Evolutionary conservation across 2,113 vertebrate species (phyloP).

Genomic region (Archocentrus centrarchus): DNA sequence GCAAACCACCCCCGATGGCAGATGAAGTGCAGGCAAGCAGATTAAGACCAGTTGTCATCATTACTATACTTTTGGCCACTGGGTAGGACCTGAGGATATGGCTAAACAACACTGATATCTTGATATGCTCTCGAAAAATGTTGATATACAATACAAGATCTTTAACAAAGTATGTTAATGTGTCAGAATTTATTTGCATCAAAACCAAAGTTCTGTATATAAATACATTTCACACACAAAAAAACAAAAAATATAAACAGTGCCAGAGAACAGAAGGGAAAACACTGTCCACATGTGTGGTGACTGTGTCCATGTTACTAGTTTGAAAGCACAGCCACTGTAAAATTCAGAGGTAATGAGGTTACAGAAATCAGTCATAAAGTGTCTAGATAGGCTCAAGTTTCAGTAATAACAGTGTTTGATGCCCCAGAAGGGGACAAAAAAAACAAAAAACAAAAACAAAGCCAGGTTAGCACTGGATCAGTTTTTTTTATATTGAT

Average conservation of each 20-base stretch:
- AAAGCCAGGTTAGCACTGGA: neutral
- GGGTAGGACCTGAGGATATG: neutral
- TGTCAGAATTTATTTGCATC: too few relatives aligned
- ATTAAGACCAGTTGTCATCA: too few relatives aligned
- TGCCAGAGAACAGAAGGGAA: too few relatives aligned
- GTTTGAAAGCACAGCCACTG: neutral
- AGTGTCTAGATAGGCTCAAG: neutral
- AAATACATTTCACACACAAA: too few relatives aligned
- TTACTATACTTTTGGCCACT: too few relatives aligned
- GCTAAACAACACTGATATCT: neutral
- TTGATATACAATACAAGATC: neutral
- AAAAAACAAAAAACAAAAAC: too few relatives aligned
- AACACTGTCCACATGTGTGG: too few relatives aligned
- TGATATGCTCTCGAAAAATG: neutral
- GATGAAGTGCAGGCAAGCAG: too few relatives aligned
- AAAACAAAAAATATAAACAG: too few relatives aligned
- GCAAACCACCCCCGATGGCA: too few relatives aligned
- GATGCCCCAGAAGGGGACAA: neutral
- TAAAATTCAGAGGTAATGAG: neutral
- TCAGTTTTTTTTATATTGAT: neutral
- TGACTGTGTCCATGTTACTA: neutral
- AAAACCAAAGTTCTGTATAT: too few relatives aligned
- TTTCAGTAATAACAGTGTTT: neutral
- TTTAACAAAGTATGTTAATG: neutral
- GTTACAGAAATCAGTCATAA: neutral